phyloP scores from a whole-genome alignment of 53 echinoderm and acorn worm genomes.

The Mesocentrotus franciscanus region DNA sequence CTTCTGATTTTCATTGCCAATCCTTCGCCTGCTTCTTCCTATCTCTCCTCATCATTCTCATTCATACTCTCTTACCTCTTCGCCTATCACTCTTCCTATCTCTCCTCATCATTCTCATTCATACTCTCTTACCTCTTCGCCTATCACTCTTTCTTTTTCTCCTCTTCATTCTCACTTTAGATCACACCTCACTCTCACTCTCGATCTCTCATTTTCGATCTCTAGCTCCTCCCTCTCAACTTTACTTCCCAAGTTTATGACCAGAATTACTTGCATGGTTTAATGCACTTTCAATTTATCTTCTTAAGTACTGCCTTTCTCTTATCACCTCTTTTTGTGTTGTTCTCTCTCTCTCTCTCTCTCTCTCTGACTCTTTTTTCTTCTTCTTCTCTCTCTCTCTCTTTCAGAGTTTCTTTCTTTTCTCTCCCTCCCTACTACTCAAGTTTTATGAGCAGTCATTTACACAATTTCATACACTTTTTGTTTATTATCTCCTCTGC shows the following conservation, averaged over 20 bases:
- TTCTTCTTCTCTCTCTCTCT: not conserved
- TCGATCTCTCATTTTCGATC: not conserved
- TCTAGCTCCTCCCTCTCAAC: not conserved
- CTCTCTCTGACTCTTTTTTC: not conserved
- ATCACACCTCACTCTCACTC: not conserved
- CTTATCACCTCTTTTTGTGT: not conserved
- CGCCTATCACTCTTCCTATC: not conserved
- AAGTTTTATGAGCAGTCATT: too few relatives aligned
- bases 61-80: not conserved
- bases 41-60: not conserved
- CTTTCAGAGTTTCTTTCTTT: too few relatives aligned
- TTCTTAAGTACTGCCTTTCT: not conserved
- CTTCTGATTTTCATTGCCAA: not conserved
- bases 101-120: not conserved
- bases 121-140: not conserved
- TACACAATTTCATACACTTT: too few relatives aligned
- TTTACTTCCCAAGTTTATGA: not conserved
- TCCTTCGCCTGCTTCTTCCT: slow-evolving; percentile 7
- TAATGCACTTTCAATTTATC: not conserved
- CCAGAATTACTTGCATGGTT: not conserved
- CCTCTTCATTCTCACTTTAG: not conserved
- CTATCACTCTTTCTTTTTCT: not conserved
- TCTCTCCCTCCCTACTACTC: too few relatives aligned
- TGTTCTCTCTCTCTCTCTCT: too few relatives aligned
- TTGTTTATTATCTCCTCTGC: too few relatives aligned